Base-by-base conservation (phyloP, 2,113 vertebrate genomes). In the Myrmecobius fasciatus region DNA sequence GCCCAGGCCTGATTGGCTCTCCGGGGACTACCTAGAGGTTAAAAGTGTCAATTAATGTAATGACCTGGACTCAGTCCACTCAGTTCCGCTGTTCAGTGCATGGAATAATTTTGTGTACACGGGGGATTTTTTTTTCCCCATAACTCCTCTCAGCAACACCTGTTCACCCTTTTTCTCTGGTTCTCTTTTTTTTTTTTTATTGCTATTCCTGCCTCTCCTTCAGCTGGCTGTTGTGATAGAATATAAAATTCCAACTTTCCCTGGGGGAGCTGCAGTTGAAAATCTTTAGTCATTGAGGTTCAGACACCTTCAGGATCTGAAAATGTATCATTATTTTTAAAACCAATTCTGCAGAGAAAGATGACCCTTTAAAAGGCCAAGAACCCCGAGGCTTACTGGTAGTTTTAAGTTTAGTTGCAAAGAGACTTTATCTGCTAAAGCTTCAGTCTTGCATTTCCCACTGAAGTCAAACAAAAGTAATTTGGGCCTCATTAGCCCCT, bases 41-140 rank as follows among this genome's bases (percentile, higher is more conserved):
- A 47, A 98, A 98, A 98, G 98, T 98, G 98, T 98, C 98, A 98
- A 98, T 98, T 98, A 98, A 96, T 95, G 98, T 98, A 98, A 98
- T 97, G 98, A 98, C 98, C 98, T 97, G 98, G 97, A 94, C 98
- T 98, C 94, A 75, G 98, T 95, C 98, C 98, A 96, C 97, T 97
- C 97, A 3, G 31, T 53, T 94, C 94, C 22, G n/a, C 67, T 83
- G 17, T 83, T n/a, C 67, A 83, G 67, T 43, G 67, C 67, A n/a
- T 24, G n/a, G 67, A 83, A 97, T 96, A 91, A 98, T 98, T 98
- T 95, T n/a, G 11, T 46, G 94, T 54, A 1, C 98, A 17, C 97
- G n/a, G 97, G 96, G 98, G 97, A 97, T 97, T 97, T 95, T 94
- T 93, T 97, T 96, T n/a, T 94, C 95, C 96, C 67, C 7, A 83